Evolutionary conservation across 2,113 vertebrate genomes (phyloP).

Genomic region (Triplophysa rosa): DNA sequence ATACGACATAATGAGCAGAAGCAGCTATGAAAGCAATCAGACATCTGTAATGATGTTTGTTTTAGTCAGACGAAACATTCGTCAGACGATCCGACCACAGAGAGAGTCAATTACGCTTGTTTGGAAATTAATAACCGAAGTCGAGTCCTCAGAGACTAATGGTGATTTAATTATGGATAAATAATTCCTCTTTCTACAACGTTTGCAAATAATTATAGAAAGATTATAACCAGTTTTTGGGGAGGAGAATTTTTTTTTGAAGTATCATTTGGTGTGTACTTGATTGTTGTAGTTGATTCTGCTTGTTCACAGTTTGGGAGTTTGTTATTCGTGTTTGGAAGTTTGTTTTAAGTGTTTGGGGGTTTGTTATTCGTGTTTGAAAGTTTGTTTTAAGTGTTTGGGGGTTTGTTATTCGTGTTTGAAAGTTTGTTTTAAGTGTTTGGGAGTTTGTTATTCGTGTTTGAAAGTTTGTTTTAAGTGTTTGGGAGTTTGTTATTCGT

Average conservation of each 20-base stretch:
- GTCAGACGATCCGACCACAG: neutral
- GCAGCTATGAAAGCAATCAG: neutral
- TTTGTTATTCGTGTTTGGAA: too few species aligned
- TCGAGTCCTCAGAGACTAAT: conserved; percentile 1
- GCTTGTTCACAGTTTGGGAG: too few species aligned
- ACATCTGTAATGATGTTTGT: conserved; percentile 43
- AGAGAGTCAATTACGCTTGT: neutral
- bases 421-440: too few species aligned
- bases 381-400: too few species aligned
- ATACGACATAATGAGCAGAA: neutral
- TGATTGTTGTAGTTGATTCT: too few species aligned
- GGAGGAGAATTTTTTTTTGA: neutral
- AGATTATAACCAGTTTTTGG: neutral
- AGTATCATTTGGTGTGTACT: neutral
- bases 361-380: too few species aligned
- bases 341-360: too few species aligned
- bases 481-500: too few species aligned
- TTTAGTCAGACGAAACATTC: conserved; percentile 44
- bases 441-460: too few species aligned
- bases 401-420: too few species aligned
- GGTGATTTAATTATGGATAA: neutral
- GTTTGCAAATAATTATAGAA: neutral
- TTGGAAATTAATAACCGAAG: neutral
- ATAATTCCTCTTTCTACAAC: neutral
- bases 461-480: too few species aligned